Conservation (phyloP, 2,797 vertebrate species). For the Yasuhikotakia modesta region DNA sequence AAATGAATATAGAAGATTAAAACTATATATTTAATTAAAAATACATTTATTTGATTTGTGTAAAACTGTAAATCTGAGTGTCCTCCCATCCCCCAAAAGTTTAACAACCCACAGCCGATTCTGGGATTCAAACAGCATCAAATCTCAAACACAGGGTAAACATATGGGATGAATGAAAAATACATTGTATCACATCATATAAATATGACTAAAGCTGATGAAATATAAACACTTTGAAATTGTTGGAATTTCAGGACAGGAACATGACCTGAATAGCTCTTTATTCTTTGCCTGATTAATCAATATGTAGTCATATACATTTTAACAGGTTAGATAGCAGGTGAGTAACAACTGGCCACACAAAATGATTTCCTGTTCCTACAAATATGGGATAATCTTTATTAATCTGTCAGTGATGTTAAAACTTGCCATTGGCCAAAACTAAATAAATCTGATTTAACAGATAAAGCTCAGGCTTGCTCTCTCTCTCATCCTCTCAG, state of each 20-base stretch:
- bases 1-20: too few species aligned
- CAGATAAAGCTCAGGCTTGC: constrained; percentile 49
- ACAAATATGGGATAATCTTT: constrained; percentile 52
- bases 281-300: constrained; percentile 24
- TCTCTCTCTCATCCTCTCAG: background rate
- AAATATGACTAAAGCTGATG: constrained; percentile 13
- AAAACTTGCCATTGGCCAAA: constrained; percentile 63
- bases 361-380: constrained; percentile 56
- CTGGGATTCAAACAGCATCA: constrained; percentile 52
- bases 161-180: constrained; percentile 43
- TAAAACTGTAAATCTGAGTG: background rate
- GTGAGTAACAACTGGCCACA: constrained; percentile 50
- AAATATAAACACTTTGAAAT: constrained; percentile 4
- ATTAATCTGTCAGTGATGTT: constrained; percentile 66
- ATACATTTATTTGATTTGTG: too few species aligned
- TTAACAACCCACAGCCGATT: constrained; percentile 21
- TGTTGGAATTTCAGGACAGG: background rate
- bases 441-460: constrained; percentile 69
- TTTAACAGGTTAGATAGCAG: constrained; percentile 46
- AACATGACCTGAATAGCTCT: background rate
- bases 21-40: too few species aligned
- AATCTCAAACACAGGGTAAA: constrained; percentile 46
- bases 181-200: constrained; percentile 26
- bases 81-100: constrained; percentile 22
- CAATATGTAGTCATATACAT: background rate